Percentiles rank a stretch among this genome's conserved stretches.
phyloP scores from a whole-genome alignment of 2,113 vertebrate genomes.

The Thamnophis sirtalis region DNA sequence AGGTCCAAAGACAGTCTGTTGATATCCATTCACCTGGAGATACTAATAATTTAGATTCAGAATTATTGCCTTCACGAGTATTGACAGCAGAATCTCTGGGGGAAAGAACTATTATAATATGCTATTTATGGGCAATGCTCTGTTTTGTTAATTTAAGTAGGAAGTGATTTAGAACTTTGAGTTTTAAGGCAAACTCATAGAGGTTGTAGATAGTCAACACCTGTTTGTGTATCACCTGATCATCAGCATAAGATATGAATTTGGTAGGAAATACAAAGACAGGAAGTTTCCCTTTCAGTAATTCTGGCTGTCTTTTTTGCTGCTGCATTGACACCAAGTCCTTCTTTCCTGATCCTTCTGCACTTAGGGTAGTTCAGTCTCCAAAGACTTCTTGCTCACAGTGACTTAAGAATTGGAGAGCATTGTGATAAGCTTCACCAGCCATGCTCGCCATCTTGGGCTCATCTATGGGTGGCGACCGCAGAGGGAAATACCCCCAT shows the following conservation, averaged over 20 bases:
- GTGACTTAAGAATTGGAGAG: constrained; percentile 73
- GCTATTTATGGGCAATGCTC: constrained; percentile 40
- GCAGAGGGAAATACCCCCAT: no score
- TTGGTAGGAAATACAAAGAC: constrained; percentile 98
- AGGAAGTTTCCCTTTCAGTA: constrained; percentile 98
- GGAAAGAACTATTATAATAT: constrained; percentile 1
- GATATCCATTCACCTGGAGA: not conserved
- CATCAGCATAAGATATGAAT: constrained; percentile 95
- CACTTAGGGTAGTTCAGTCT: constrained; percentile 68
- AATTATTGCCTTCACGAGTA: not conserved
- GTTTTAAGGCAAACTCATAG: constrained; percentile 98
- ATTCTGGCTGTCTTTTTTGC: constrained; percentile 93
- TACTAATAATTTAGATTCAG: constrained; percentile 2
- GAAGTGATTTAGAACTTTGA: constrained; percentile 79
- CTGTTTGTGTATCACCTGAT: constrained; percentile 96
- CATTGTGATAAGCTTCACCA: constrained; percentile 72
- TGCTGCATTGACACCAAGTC: constrained; percentile 97
- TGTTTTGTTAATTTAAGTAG: constrained; percentile 35
- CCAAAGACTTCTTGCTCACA: constrained; percentile 64
- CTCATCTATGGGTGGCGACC: no score
- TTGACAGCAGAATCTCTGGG: not conserved
- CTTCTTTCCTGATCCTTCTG: constrained; percentile 72
- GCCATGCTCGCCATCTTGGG: no score
- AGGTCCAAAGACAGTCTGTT: not conserved
- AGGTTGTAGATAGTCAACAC: constrained; percentile 99